These are phyloP conservation scores for Carterocephalus palaemon DNA, from an alignment of 2,888 invertebrate genomes.

Conservation along the genomic window DNA sequence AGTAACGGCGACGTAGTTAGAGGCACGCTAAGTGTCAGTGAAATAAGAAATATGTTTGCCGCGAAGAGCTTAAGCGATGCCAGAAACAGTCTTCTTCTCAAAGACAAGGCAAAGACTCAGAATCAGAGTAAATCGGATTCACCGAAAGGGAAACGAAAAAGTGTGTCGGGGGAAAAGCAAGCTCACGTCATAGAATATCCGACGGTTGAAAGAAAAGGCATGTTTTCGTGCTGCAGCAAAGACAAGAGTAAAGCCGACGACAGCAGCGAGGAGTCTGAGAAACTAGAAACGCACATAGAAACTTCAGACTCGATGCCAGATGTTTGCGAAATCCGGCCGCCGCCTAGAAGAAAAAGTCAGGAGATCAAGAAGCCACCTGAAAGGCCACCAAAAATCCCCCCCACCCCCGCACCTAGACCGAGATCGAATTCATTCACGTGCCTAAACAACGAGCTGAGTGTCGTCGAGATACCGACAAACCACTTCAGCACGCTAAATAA, in stretches of 20 bases:
- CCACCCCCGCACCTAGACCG: conserved; percentile 73
- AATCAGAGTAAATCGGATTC: conserved; percentile 61
- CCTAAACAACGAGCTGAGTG: conserved; percentile 62
- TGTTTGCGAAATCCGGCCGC: conserved; percentile 80
- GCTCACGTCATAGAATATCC: conserved; percentile 84
- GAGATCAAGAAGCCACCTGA: conserved; percentile 81
- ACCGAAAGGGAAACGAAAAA: conserved; percentile 69
- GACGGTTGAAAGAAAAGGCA: conserved; percentile 84
- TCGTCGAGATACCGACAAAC: conserved; percentile 63
- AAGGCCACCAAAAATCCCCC: conserved; percentile 82
- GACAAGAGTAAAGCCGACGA: conserved; percentile 76
- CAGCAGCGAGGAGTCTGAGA: conserved; percentile 64
- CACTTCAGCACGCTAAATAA: conserved; percentile 71
- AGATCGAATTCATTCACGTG: conserved; percentile 78
- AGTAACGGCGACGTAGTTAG: conserved; percentile 73
- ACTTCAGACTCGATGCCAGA: conserved; percentile 68
- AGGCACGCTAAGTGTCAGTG: conserved; percentile 78
- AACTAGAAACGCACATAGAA: conserved; percentile 55
- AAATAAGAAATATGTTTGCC: conserved; percentile 74
- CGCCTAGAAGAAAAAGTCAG: conserved; percentile 79
- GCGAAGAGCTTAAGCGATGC: conserved; percentile 74
- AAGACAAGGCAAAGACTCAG: conserved; percentile 64
- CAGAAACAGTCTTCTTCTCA: conserved; percentile 71
- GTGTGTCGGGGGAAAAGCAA: conserved; percentile 58
- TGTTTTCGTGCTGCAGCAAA: conserved; percentile 85